Evolutionary conservation across 2,888 invertebrate genomes (phyloP).

Genomic region (Drosophila dives): DNA sequence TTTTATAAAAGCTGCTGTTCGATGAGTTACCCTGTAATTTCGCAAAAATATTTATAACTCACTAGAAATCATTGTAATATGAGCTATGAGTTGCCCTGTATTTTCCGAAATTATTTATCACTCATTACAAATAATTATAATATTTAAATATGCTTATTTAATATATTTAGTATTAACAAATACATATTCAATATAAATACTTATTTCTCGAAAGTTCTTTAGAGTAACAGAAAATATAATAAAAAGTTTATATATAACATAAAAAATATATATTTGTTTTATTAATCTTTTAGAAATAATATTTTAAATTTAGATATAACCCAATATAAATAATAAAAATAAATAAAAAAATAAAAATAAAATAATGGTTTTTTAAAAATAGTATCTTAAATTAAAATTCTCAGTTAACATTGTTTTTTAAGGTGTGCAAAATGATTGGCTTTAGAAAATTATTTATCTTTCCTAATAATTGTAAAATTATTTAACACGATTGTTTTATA

Average conservation of each 20-base stretch:
- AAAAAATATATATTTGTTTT: not conserved
- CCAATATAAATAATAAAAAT: too few relatives aligned
- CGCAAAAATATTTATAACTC: not conserved
- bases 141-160: not conserved
- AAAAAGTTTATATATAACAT: not conserved
- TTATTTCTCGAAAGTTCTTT: accelerated
- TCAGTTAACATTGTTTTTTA: too few relatives aligned
- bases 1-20: not conserved
- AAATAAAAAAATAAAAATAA: too few relatives aligned
- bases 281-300: too few relatives aligned
- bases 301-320: too few relatives aligned
- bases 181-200: not conserved
- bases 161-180: too few relatives aligned
- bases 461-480: not conserved
- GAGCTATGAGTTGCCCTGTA: too few relatives aligned
- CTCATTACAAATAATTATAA: not conserved
- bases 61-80: too few relatives aligned
- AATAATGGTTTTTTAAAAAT: too few relatives aligned
- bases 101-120: not conserved
- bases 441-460: not conserved
- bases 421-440: too few relatives aligned
- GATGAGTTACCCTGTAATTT: constrained; percentile 6
- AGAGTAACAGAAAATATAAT: not conserved
- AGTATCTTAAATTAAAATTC: too few relatives aligned
- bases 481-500: not conserved